A percentile compares a stretch with the other conserved stretches of the same genome.
Conservation (phyloP, 2,888 invertebrate species). For the Hypsopygia costalis region DNA sequence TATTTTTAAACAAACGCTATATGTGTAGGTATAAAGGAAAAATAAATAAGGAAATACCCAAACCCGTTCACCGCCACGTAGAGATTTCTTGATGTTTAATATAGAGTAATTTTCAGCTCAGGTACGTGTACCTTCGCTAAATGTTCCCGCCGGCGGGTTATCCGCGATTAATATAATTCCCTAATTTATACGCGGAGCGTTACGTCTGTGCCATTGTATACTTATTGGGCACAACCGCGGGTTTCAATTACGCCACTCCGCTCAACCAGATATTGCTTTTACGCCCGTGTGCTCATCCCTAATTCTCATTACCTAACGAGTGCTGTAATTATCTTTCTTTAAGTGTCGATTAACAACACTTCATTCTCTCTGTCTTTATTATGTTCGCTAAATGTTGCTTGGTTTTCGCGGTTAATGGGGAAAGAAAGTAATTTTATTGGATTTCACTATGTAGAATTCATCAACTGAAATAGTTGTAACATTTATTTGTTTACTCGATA, state of each 20-base stretch:
- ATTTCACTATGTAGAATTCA: no score
- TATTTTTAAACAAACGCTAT: no score
- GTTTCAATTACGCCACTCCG: conserved; percentile 54
- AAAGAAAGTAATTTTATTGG: no score
- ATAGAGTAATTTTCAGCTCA: conserved; percentile 9
- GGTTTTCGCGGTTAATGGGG: no score
- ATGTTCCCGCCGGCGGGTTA: conserved; percentile 34
- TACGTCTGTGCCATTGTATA: conserved; percentile 16
- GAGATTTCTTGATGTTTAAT: conserved; percentile 7
- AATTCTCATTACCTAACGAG: conserved; percentile 38
- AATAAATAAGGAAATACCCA: no score
- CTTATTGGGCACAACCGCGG: conserved; percentile 58
- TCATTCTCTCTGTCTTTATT: conserved; percentile 15
- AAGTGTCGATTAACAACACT: conserved; percentile 22
- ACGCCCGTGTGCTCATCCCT: conserved; percentile 21
- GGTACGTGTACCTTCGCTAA: conserved; percentile 32
- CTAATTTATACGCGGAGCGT: conserved; percentile 64
- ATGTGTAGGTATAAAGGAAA: no score
- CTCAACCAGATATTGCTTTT: conserved; percentile 39
- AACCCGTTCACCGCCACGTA: not conserved
- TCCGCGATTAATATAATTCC: conserved; percentile 70
- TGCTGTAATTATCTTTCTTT: conserved; percentile 40
- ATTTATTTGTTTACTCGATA: no score
- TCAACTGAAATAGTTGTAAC: no score
- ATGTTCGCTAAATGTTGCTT: conserved; percentile 2